phyloP scores from a whole-genome alignment of 2,888 invertebrate species.

The Caenorhabditis japonica region DNA sequence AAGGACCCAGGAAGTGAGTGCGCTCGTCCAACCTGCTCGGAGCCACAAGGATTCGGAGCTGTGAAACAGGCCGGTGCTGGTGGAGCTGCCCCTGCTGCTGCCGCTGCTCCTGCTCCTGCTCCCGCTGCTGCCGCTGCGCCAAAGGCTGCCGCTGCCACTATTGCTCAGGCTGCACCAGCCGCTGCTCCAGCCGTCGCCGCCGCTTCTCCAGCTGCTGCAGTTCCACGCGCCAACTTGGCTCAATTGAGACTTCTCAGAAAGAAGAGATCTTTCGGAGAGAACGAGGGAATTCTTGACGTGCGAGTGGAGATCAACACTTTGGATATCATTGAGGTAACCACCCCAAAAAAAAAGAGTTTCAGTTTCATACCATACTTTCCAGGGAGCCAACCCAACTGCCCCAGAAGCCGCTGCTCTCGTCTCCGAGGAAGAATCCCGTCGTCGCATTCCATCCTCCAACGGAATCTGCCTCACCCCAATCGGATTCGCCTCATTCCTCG shows the following conservation, averaged over 20 bases:
- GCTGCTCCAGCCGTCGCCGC: constrained; percentile 46
- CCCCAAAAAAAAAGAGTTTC: neutral
- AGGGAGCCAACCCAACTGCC: constrained; percentile 47
- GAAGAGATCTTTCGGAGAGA: constrained; percentile 55
- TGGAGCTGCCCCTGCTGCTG: constrained; percentile 39
- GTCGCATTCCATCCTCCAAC: constrained; percentile 13
- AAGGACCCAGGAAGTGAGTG: constrained; percentile 76
- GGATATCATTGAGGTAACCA: constrained; percentile 60
- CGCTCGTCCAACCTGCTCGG: constrained; percentile 74
- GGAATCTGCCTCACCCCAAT: constrained; percentile 62
- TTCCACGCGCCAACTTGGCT: constrained; percentile 50
- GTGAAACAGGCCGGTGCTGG: constrained; percentile 60
- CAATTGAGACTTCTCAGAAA: constrained; percentile 59
- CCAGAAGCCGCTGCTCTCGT: constrained; percentile 53
- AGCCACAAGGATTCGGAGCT: constrained; percentile 75
- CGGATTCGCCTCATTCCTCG: constrained; percentile 64
- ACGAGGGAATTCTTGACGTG: constrained; percentile 65
- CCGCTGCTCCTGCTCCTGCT: constrained; percentile 42
- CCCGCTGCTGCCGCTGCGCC: constrained; percentile 44
- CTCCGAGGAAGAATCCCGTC: constrained; percentile 37
- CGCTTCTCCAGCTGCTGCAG: constrained; percentile 46
- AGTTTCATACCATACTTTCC: neutral
- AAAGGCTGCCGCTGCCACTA: constrained; percentile 44
- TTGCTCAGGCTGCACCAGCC: constrained; percentile 39
- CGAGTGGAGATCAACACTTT: constrained; percentile 65